A percentile compares a stretch with the other conserved stretches of the same genome.
These are phyloP conservation scores for Danionella dracula DNA, from an alignment of 2,797 vertebrate species.

Conservation along the genomic window DNA sequence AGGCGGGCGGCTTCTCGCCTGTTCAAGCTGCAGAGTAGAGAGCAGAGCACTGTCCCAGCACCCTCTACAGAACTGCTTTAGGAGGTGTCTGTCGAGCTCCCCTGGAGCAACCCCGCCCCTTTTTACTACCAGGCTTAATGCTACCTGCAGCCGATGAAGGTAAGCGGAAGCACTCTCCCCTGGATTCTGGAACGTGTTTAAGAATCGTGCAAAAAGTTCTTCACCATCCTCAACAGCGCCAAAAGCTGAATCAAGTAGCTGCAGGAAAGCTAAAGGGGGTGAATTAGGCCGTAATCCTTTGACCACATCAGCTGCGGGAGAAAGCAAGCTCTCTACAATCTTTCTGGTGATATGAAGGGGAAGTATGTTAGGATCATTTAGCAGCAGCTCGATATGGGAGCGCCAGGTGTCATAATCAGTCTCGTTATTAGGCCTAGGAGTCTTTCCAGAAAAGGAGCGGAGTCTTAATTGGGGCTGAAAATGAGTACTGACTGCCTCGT, in stretches of 20 bases:
- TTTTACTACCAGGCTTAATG: not conserved
- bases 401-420: conserved; percentile 13
- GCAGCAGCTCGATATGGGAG: conserved; percentile 8
- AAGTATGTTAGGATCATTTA: conserved; percentile 17
- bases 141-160: conserved; percentile 15
- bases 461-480: not conserved
- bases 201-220: not conserved
- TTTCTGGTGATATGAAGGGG: conserved; percentile 5
- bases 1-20: not conserved
- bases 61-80: not conserved
- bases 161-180: conserved; percentile 35
- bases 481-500: not conserved
- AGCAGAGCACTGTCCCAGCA: conserved; percentile 29
- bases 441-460: conserved; percentile 25
- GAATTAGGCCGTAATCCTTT: conserved; percentile 5
- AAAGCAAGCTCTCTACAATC: conserved; percentile 26
- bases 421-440: conserved; percentile 7
- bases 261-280: not conserved
- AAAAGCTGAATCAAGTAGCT: conserved; percentile 35
- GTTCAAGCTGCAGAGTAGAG: conserved; percentile 9
- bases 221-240: not conserved
- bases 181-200: conserved; percentile 14
- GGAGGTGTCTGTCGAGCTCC: conserved; percentile 2
- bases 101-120: not conserved
- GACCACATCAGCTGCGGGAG: conserved; percentile 30